Evolutionary conservation across 2,888 invertebrate species (phyloP).

Genomic region (Salticus scenicus): DNA sequence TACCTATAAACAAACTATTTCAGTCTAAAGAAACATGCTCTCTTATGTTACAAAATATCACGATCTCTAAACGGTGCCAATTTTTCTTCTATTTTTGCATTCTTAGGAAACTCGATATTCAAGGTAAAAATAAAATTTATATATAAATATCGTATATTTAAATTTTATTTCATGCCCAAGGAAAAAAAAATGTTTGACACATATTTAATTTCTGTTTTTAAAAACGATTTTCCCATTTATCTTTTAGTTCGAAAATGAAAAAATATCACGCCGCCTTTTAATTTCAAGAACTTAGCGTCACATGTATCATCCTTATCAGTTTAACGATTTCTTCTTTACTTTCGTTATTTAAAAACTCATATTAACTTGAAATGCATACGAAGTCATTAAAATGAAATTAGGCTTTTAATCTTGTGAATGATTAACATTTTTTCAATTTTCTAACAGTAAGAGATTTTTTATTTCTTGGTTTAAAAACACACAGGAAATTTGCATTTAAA

Average conservation of each 20-base stretch:
- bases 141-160: neutral
- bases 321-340: neutral
- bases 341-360: neutral
- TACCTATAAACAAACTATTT: neutral
- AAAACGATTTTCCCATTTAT: neutral
- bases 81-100: too few relatives aligned
- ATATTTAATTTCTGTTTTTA: neutral
- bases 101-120: too few relatives aligned
- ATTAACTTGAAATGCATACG: neutral
- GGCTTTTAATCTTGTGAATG: neutral
- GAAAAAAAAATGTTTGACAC: too few relatives aligned
- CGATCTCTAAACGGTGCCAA: neutral
- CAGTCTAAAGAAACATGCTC: neutral
- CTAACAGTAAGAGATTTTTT: too few relatives aligned
- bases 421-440: too few relatives aligned
- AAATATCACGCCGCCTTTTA: neutral
- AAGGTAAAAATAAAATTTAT: neutral
- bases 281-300: neutral
- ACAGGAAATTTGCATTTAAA: too few relatives aligned
- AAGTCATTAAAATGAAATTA: conserved; percentile 10
- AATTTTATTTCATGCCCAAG: neutral
- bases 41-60: neutral
- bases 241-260: neutral
- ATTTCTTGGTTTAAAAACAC: too few relatives aligned
- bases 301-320: conserved; percentile 8